Conservation (phyloP, 23 tunicate genomes). For the Phallusia fumigata region DNA sequence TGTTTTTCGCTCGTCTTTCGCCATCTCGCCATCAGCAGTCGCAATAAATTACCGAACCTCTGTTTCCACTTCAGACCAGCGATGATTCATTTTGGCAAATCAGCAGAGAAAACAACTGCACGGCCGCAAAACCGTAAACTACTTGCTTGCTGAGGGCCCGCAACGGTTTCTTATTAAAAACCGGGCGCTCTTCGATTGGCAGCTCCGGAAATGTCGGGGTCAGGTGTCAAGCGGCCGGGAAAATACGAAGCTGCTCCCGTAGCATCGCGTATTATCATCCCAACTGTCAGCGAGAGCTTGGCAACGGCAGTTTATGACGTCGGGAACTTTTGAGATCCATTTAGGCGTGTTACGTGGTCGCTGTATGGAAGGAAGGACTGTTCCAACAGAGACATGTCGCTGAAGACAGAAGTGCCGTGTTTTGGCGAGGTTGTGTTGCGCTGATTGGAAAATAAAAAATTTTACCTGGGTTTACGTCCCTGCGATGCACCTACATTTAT, state of each 20-base stretch:
- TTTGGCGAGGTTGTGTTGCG: too few species aligned
- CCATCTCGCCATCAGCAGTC: too few species aligned
- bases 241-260: neutral
- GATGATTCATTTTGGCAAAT: slow-evolving; percentile 1
- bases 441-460: too few species aligned
- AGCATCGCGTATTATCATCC: neutral
- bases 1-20: too few species aligned
- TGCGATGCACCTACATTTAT: too few species aligned
- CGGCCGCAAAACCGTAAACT: slow-evolving; percentile 1
- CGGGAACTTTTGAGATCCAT: too few species aligned
- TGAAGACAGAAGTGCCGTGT: too few species aligned
- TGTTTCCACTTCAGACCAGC: neutral
- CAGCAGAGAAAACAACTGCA: slow-evolving; percentile 1
- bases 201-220: slow-evolving; percentile 11
- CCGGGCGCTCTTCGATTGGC: neutral
- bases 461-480: too few species aligned
- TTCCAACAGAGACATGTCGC: too few species aligned
- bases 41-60: too few species aligned
- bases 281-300: slow-evolving; percentile 2
- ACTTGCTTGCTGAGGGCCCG: neutral
- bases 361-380: too few species aligned
- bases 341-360: too few species aligned
- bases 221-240: slow-evolving; percentile 3
- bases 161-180: neutral
- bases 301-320: neutral